Evolutionary conservation across 2,888 invertebrate genomes (phyloP), one percentile per base, ranked within the genome.

Genomic region (Perdita meconis): DNA sequence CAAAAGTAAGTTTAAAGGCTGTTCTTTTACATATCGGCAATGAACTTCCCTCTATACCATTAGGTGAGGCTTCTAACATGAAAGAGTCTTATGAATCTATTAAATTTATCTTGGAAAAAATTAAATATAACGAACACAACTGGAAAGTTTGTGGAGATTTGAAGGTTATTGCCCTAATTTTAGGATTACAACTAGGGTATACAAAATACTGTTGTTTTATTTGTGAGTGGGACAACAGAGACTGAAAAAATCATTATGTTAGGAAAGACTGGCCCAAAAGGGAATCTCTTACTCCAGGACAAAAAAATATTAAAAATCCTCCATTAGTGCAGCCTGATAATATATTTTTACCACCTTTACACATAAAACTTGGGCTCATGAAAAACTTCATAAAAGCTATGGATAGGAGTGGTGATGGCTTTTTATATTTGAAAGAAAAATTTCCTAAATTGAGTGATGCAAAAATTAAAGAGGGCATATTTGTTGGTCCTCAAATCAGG

Each of bases 381-480:
- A 59, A 59, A 22, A 42, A 59, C 12, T 59, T 59, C 24, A 42
- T 59, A n/a, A 42, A 59, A 24, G 59, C 59, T n/a, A 59, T 59
- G 59, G 26, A 13, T 26, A 24, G 24, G 16, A 26, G 2, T 22
- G 42, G 42, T 47, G 12, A 4, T n/a, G 61, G 47, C 13, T 66
- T 66, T 19, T 4, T 10, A 24, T 66, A 66, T 47, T 10, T 66
- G 1, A n/a, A 30, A 34, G 12, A n/a, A 4, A 66, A 66, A 26
- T 66, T 56, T 44, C 44, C 47, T 8, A 16, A 26, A 1, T 22
- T 66, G 13, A 30, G 42, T 3, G 67, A 57, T 16, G 67, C 67
- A 2, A 67, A 67, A 59, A 38, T 67, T 34, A 50, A 67, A 16
- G 59, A 57, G 47, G 67, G 67, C 12, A 16, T 67, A 26, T 59